Conservation (phyloP, 1,140 invertebrate genomes). For the Drosophila suzukii region DNA sequence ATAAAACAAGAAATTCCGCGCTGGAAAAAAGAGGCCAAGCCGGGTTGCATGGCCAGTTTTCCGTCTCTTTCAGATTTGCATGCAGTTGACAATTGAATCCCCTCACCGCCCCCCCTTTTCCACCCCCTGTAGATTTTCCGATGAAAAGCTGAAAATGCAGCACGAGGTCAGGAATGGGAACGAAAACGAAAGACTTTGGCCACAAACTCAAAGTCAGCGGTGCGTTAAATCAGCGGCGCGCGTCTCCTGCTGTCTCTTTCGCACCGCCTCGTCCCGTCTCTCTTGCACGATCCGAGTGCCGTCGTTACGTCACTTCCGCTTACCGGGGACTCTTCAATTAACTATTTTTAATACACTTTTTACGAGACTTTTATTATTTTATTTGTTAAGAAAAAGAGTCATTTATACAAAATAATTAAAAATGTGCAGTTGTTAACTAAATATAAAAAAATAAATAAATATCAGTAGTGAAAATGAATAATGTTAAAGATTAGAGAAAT, state of each 20-base stretch:
- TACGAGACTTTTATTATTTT: not conserved
- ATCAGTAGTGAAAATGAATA: too few species aligned
- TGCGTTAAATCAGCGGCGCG: slow-evolving; percentile 61
- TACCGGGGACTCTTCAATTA: not conserved
- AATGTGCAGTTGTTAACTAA: too few species aligned
- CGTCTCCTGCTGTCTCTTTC: slow-evolving; percentile 8
- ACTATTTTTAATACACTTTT: not conserved
- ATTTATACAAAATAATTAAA: too few species aligned
- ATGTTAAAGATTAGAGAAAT: too few species aligned
- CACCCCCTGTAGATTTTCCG: slow-evolving; percentile 1
- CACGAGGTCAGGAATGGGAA: slow-evolving; percentile 61
- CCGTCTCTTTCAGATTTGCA: slow-evolving; percentile 6
- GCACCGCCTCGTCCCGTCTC: not conserved
- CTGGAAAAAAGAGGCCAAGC: slow-evolving; percentile 6
- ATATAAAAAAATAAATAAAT: too few species aligned
- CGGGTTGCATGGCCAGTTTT: slow-evolving; percentile 6
- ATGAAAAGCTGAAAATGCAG: slow-evolving; percentile 53
- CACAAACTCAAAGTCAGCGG: slow-evolving; percentile 66
- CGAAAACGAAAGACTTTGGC: slow-evolving; percentile 72
- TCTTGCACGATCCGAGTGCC: slow-evolving; percentile 6
- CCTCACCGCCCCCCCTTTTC: too few species aligned
- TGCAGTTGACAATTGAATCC: slow-evolving; percentile 34
- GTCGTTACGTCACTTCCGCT: slow-evolving; percentile 63
- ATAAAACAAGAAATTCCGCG: slow-evolving; percentile 21
- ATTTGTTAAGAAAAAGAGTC: too few species aligned